A percentile compares a stretch with the other conserved stretches of the same genome.
Conservation (phyloP, 1,140 invertebrate genomes). For the Acyrthosiphon pisum region DNA sequence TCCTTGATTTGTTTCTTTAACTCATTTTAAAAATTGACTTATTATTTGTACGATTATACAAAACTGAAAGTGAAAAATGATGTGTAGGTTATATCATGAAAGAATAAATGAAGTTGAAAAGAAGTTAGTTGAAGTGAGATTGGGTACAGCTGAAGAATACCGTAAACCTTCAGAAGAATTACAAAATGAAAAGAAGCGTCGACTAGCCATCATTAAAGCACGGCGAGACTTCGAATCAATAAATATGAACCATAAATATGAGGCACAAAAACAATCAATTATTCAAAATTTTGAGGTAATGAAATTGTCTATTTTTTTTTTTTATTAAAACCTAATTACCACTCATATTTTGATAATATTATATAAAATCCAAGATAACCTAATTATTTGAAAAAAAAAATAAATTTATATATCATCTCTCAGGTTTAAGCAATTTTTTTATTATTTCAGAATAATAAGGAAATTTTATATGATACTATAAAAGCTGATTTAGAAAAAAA, state of each 20-base stretch:
- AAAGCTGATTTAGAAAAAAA: conserved; percentile 90
- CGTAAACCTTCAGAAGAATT: conserved; percentile 82
- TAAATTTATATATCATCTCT: neutral
- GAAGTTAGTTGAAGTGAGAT: conserved; percentile 84
- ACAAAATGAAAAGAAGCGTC: conserved; percentile 83
- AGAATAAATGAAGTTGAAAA: conserved; percentile 82
- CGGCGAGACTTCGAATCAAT: conserved; percentile 72
- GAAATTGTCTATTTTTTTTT: neutral
- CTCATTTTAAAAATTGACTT: no score
- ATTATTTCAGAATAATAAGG: conserved; percentile 84
- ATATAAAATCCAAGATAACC: neutral
- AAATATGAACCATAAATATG: conserved; percentile 87
- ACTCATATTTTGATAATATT: neutral
- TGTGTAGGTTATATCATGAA: conserved; percentile 76
- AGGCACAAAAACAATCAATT: conserved; percentile 87
- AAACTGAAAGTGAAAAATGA: neutral
- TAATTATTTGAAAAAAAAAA: neutral
- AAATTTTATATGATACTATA: conserved; percentile 81
- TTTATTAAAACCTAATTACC: neutral
- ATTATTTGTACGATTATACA: no score
- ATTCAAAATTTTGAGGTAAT: conserved; percentile 80
- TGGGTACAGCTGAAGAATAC: conserved; percentile 87
- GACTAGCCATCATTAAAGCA: conserved; percentile 78
- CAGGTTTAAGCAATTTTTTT: conserved; percentile 32
- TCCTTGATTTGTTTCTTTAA: neutral